These are phyloP conservation scores for Drosophila prostipennis DNA, from an alignment of 2,888 invertebrate species.

Conservation along the genomic window DNA sequence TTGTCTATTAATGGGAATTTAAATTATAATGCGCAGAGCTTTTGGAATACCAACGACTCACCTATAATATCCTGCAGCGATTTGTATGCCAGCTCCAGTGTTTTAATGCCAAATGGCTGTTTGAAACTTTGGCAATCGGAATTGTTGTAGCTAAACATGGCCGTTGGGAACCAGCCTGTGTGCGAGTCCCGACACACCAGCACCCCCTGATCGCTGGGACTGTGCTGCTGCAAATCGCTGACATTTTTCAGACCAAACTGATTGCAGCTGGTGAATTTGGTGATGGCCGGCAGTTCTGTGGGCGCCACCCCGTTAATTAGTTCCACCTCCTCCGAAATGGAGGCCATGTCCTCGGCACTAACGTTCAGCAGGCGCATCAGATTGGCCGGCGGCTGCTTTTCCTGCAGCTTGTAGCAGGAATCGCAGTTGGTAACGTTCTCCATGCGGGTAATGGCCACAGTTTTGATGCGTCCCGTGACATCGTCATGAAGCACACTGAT, in stretches of 20 bases:
- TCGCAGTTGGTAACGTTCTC: constrained; percentile 60
- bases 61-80: constrained; percentile 79
- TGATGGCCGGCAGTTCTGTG: constrained; percentile 50
- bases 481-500: constrained; percentile 87
- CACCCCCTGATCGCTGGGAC: constrained; percentile 87
- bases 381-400: constrained; percentile 61
- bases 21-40: constrained; percentile 1
- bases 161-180: constrained; percentile 90
- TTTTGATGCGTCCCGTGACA: constrained; percentile 85
- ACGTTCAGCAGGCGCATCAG: constrained; percentile 64
- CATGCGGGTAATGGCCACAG: constrained; percentile 84
- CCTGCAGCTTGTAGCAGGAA: constrained; percentile 78
- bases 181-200: constrained; percentile 87
- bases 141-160: constrained; percentile 87
- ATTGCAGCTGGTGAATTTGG: constrained; percentile 72
- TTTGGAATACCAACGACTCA: constrained; percentile 34
- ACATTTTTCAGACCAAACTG: constrained; percentile 71
- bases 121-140: constrained; percentile 84
- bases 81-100: constrained; percentile 70
- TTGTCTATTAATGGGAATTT: constrained; percentile 62
- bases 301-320: constrained; percentile 52
- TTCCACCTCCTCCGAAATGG: constrained; percentile 72
- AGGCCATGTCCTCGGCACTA: constrained; percentile 74
- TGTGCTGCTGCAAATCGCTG: constrained; percentile 50
- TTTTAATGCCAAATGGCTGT: constrained; percentile 68